Evolutionary conservation across 2,888 invertebrate genomes (phyloP), one percentile per base, ranked within the genome.

Genomic region (Polia nebulosa): DNA sequence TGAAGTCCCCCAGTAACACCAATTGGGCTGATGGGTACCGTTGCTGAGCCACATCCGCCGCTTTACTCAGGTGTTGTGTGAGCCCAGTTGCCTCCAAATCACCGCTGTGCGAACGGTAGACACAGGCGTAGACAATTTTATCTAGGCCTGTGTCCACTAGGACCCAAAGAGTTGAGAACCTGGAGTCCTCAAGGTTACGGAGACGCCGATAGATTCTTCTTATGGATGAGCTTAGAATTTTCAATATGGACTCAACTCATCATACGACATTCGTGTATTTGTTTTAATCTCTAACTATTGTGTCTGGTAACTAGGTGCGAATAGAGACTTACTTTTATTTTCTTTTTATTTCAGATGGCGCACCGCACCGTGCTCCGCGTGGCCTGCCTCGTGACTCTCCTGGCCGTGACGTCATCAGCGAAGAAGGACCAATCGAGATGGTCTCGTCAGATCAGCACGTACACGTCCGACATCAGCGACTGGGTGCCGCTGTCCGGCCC

Each of bases 361-460:
- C 91, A 90, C 87, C 88, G 88, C 78, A 85, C 82, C 77, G 84
- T 86, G 86, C 89, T 84, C 74, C 87, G 82, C 66, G 71, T 92
- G 76, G 88, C 90, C 80, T 90, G 90, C 82, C 82, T 93, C 68
- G 79, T 90, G 72, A 71, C 88, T 47, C 78, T 94, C 68, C 84
- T 93, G 44, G 88, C 89, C 34, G 79, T 87, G 69, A 85, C 89
- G 64, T 80, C 88, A 77, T 85, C 91, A 63, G 88, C 87, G 15
- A 90, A 78, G 62, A 76, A 89, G 72, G 91, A 91, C 47, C 92
- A 92, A 76, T 83, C 91, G n/a, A 89, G 95, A 87, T 95, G 95
- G 95, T 95, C 95, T 22, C 91, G 95, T 15, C 95, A 95, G 78
- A 93, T 95, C 87, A 95, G 95, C 88, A 90, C 94, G 8, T 95